A percentile compares a stretch with the other conserved stretches of the same genome.
Conservation (phyloP, 2,113 vertebrate species). For the Columbina picui region DNA sequence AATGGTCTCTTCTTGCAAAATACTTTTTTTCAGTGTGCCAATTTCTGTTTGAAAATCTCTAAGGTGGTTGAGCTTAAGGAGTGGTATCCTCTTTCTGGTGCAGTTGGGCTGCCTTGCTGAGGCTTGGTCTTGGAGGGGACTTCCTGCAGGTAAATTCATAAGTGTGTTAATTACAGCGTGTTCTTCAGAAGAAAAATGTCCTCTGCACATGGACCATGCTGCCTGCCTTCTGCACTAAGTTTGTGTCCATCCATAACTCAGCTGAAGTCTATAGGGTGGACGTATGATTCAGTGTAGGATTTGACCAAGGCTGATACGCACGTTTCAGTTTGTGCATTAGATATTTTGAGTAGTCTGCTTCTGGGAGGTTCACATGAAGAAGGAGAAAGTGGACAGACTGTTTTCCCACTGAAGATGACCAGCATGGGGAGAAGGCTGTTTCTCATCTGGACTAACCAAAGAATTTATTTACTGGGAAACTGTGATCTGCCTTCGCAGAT, state of each 20-base stretch:
- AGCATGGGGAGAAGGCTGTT: background rate
- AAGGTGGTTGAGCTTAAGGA: constrained; percentile 73
- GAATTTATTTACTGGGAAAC: background rate
- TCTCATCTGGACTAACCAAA: background rate
- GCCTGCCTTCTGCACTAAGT: background rate
- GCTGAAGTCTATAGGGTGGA: background rate
- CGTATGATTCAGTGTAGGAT: background rate
- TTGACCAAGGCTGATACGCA: background rate
- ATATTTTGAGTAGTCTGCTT: background rate
- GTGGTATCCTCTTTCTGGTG: constrained; percentile 69
- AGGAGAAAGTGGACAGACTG: background rate
- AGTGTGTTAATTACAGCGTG: background rate
- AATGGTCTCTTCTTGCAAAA: constrained; percentile 77
- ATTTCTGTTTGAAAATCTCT: constrained; percentile 72
- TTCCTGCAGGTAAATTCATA: background rate
- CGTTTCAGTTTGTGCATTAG: background rate
- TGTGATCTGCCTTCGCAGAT: background rate
- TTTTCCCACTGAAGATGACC: background rate
- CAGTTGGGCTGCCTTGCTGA: background rate
- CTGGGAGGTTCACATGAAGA: background rate
- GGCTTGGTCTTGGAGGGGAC: background rate
- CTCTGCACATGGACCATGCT: rapidly evolving
- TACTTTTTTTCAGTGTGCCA: constrained; percentile 72
- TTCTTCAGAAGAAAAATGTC: background rate
- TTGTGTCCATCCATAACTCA: rapidly evolving